A percentile compares a stretch with the other conserved stretches of the same genome.
These are phyloP conservation scores for Hyposoter didymator DNA, from an alignment of 2,888 invertebrate species.

Conservation along the genomic window DNA sequence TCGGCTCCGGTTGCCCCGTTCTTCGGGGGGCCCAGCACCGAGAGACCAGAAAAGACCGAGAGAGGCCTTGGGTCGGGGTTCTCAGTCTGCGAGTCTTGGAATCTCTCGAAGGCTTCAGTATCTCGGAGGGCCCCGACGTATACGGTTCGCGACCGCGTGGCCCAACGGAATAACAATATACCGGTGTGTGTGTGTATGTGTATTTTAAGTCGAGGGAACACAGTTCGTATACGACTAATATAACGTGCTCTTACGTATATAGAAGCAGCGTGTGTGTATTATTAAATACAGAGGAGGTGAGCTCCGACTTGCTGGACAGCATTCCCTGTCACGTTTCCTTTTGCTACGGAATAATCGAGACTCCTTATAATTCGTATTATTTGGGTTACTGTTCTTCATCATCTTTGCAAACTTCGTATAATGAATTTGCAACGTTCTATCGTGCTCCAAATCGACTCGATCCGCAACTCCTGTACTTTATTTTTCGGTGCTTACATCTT, in stretches of 20 bases:
- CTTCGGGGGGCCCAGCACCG: conserved; percentile 54
- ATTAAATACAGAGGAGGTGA: conserved; percentile 60
- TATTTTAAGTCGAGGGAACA: conserved; percentile 19
- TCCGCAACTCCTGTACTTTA: background rate
- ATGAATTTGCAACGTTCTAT: background rate
- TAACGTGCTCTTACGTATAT: conserved; percentile 37
- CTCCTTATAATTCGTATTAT: conserved; percentile 29
- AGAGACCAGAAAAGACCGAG: conserved; percentile 51
- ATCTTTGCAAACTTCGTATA: conserved; percentile 6
- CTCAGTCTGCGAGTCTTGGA: conserved; percentile 45
- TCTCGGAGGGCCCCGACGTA: conserved; percentile 66
- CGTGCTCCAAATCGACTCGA: background rate
- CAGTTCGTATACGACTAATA: conserved; percentile 11
- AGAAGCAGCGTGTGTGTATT: conserved; percentile 46
- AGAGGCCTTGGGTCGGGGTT: conserved; percentile 51
- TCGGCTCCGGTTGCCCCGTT: conserved; percentile 23
- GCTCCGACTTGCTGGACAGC: conserved; percentile 61
- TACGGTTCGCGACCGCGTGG: conserved; percentile 56
- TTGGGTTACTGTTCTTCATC: conserved; percentile 44
- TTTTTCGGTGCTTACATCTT: background rate
- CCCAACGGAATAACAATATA: conserved; percentile 46
- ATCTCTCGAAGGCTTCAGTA: conserved; percentile 60
- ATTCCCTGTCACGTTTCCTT: conserved; percentile 63
- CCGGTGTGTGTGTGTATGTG: conserved; percentile 8
- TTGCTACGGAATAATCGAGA: conserved; percentile 38